Evolutionary conservation across 1,140 invertebrate genomes (phyloP).

Genomic region (Euura saliciscinereae): DNA sequence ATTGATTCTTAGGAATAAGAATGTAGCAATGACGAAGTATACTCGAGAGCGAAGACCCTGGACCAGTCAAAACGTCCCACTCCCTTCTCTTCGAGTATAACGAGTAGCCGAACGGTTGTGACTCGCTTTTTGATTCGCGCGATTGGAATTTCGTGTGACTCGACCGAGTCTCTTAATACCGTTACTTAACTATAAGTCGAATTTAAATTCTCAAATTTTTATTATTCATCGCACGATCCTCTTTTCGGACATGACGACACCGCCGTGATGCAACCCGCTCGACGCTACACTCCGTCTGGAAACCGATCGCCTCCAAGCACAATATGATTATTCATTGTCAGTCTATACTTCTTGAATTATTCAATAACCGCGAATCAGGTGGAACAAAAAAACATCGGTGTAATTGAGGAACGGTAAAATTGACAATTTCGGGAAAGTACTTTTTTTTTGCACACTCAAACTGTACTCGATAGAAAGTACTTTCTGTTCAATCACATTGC

Average conservation of each 20-base stretch:
- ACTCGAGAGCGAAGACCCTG: neutral
- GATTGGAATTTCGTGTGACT: conserved; percentile 4
- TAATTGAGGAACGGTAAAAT: no score
- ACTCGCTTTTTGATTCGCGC: conserved; percentile 6
- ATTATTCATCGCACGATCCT: neutral
- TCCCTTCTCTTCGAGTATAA: neutral
- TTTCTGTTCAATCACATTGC: no score
- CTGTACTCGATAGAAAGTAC: no score
- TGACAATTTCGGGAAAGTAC: no score
- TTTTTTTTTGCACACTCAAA: no score
- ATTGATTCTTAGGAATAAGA: neutral
- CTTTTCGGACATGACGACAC: neutral
- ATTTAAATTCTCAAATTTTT: neutral
- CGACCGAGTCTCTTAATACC: conserved; percentile 11
- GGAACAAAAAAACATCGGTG: no score
- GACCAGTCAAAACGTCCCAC: neutral
- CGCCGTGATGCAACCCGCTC: no score
- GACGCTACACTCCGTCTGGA: no score
- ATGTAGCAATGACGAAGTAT: neutral
- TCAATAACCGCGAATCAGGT: no score
- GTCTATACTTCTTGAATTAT: no score
- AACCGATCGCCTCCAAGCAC: no score
- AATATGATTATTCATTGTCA: no score
- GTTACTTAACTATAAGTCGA: conserved; percentile 13
- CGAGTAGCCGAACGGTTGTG: neutral